Percentiles rank a stretch among this genome's conserved stretches.
Evolutionary conservation across 2,888 invertebrate genomes (phyloP).

Genomic region (Xestia ashworthii): DNA sequence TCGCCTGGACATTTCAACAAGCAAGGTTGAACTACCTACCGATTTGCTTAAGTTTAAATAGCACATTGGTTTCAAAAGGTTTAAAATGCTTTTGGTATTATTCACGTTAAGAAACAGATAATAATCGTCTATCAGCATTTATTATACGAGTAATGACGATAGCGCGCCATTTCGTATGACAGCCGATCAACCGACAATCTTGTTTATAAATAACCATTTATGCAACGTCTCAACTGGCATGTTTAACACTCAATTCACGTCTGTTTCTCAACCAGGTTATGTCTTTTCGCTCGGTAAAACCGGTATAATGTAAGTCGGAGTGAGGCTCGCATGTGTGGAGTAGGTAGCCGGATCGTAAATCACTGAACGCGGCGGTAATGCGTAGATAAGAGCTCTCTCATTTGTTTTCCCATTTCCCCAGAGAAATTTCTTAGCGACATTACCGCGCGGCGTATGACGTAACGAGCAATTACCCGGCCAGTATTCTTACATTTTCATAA

Average conservation of each 20-base stretch:
- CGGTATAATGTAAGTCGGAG: constrained; percentile 75
- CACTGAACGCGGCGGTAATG: constrained; percentile 86
- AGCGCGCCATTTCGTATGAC: constrained; percentile 65
- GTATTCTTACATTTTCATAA: constrained; percentile 73
- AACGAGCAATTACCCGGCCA: constrained; percentile 82
- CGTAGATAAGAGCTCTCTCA: constrained; percentile 89
- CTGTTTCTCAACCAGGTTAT: constrained; percentile 82
- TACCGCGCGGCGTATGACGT: constrained; percentile 81
- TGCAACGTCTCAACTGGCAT: constrained; percentile 80
- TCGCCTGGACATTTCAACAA: constrained; percentile 20
- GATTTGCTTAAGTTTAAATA: constrained; percentile 8
- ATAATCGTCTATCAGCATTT: constrained; percentile 47
- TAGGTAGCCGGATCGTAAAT: constrained; percentile 86
- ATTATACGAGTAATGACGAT: constrained; percentile 66
- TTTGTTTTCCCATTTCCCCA: constrained; percentile 89
- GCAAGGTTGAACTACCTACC: constrained; percentile 26
- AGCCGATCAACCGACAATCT: constrained; percentile 74
- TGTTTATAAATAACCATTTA: constrained; percentile 78
- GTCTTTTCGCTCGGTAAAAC: constrained; percentile 81
- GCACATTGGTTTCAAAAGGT: constrained; percentile 27
- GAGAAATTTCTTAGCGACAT: constrained; percentile 88
- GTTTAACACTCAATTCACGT: constrained; percentile 86
- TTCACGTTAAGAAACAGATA: constrained; percentile 27
- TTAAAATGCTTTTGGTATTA: constrained; percentile 24
- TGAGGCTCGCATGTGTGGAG: constrained; percentile 75